These are phyloP conservation scores for Mustela lutreola DNA, from an alignment of 2,113 vertebrate genomes.

Conservation along the genomic window DNA sequence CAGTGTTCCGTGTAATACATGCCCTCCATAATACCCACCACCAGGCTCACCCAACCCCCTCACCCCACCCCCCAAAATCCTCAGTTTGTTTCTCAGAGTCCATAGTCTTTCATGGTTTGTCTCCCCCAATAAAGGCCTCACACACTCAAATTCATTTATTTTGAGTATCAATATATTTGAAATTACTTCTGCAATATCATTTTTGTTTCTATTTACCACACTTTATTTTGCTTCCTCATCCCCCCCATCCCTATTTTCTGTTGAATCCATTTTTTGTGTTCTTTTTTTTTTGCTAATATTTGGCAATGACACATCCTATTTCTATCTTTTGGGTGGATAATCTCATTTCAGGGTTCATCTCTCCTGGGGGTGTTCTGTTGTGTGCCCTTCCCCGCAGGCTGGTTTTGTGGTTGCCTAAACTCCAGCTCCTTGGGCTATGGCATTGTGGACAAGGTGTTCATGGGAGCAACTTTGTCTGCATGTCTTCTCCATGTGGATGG, in stretches of 20 bases:
- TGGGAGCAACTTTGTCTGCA: background rate
- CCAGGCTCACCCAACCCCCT: too few species aligned
- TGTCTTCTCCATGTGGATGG: background rate
- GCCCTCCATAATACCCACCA: too few species aligned
- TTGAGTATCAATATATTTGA: background rate
- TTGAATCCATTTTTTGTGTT: background rate
- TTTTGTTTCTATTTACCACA: background rate
- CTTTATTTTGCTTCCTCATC: background rate
- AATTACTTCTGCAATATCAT: background rate
- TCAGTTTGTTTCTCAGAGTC: too few species aligned
- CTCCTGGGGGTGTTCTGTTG: background rate
- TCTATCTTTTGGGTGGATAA: background rate
- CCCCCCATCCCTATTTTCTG: constrained; percentile 5
- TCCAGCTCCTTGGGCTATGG: background rate
- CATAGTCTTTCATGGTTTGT: too few species aligned
- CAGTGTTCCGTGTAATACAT: too few species aligned
- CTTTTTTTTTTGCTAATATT: background rate
- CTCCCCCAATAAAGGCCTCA: background rate
- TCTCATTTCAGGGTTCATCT: background rate
- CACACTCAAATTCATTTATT: background rate
- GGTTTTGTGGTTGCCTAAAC: background rate
- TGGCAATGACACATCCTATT: background rate
- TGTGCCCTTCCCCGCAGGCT: background rate
- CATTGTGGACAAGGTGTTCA: background rate
- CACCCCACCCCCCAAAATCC: too few species aligned